These are phyloP conservation scores for Limenitis arthemis DNA, from an alignment of 2,888 invertebrate genomes.

Conservation along the genomic window DNA sequence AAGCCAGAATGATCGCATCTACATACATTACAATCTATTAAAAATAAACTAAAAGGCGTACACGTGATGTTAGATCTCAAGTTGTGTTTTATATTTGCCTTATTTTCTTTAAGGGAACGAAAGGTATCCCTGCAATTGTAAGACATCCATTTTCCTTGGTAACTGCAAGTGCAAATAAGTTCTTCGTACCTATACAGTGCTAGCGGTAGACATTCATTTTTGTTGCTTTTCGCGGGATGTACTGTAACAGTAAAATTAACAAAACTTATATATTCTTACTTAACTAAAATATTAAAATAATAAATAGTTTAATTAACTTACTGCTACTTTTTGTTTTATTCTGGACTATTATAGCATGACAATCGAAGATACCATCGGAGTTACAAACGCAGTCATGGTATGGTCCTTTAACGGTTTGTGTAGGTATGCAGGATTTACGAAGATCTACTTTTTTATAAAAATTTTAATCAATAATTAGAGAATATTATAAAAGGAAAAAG, in stretches of 20 bases:
- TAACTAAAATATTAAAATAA: neutral
- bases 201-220: conserved; percentile 18
- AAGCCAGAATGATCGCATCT: conserved; percentile 30
- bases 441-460: conserved; percentile 29
- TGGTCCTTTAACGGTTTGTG: conserved; percentile 31
- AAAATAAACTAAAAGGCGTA: conserved; percentile 30
- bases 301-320: conserved; percentile 14
- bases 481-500: too few relatives aligned
- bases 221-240: conserved; percentile 1
- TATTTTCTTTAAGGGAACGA: conserved; percentile 24
- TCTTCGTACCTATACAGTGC: conserved; percentile 33
- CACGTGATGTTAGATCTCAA: conserved; percentile 34
- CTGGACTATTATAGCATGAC: conserved; percentile 29
- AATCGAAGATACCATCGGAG: conserved; percentile 37
- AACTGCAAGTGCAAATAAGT: conserved; percentile 36
- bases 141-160: conserved; percentile 38
- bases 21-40: conserved; percentile 45
- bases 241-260: conserved; percentile 13
- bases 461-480: too few relatives aligned
- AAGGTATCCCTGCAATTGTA: conserved; percentile 34
- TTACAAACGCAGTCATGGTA: conserved; percentile 42
- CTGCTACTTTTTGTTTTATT: conserved; percentile 23
- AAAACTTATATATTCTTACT: neutral
- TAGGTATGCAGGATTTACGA: conserved; percentile 35
- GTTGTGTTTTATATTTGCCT: conserved; percentile 3